A percentile compares a stretch with the other conserved stretches of the same genome.
Conservation (phyloP, 2,888 invertebrate species). For the Scaptomyza cyrtandrae region DNA sequence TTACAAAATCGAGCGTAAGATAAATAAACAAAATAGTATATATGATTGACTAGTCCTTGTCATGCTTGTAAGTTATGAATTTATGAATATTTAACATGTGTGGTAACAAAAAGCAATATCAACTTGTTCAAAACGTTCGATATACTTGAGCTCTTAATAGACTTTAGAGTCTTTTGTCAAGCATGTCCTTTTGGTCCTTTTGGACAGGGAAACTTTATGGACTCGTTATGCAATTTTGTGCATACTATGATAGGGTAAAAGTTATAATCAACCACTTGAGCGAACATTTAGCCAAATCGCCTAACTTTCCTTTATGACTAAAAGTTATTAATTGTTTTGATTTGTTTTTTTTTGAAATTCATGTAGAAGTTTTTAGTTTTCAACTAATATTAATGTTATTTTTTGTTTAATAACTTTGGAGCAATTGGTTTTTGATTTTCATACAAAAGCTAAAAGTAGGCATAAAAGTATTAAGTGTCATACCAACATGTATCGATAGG, state of each 20-base stretch:
- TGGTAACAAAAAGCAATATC: neutral
- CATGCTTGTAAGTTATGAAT: neutral
- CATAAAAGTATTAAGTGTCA: neutral
- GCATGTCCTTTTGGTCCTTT: neutral
- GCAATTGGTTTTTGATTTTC: neutral
- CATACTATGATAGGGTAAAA: neutral
- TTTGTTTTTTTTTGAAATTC: no score
- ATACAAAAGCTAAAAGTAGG: neutral
- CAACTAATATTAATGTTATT: neutral
- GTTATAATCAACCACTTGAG: neutral
- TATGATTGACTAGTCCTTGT: constrained; percentile 7
- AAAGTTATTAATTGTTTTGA: neutral
- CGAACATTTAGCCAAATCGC: neutral
- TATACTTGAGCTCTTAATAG: neutral
- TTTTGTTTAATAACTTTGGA: neutral
- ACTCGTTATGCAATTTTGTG: neutral
- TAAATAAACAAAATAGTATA: constrained; percentile 43
- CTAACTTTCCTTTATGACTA: neutral
- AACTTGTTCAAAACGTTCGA: neutral
- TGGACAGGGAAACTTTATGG: neutral
- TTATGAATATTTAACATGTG: constrained; percentile 5
- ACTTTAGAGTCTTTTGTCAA: neutral
- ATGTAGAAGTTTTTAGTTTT: neutral
- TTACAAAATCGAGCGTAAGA: constrained; percentile 41
- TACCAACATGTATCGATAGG: neutral